Percentiles rank a stretch among this genome's conserved stretches.
Conservation (phyloP, 2,888 invertebrate species). For the Phaonia tiefii region DNA sequence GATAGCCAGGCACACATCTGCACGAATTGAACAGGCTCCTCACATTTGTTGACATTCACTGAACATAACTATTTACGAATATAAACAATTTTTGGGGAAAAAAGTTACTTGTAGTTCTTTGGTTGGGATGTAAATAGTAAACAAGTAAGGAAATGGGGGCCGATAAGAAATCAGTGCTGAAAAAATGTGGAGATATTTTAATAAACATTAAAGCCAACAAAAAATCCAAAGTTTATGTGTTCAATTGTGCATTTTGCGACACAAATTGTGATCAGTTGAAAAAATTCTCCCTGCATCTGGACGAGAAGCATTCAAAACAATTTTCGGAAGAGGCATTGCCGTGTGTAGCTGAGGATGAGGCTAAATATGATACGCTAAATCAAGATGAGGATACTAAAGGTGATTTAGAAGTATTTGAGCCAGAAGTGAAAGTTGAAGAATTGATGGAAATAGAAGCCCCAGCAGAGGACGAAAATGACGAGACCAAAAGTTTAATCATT, state of each 20-base stretch:
- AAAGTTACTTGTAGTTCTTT: neutral
- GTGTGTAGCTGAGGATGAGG: too few species aligned
- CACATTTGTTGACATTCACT: too few species aligned
- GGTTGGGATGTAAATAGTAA: neutral
- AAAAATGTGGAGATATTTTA: conserved; percentile 58
- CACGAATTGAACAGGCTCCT: too few species aligned
- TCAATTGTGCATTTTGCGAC: conserved; percentile 48
- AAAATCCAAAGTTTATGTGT: conserved; percentile 48
- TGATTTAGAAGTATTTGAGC: conserved; percentile 1
- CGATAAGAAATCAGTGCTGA: conserved; percentile 26
- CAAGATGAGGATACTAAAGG: conserved; percentile 10
- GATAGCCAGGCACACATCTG: too few species aligned
- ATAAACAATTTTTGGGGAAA: too few species aligned
- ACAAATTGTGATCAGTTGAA: conserved; percentile 43
- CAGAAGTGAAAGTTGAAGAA: conserved; percentile 27
- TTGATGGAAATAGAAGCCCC: neutral
- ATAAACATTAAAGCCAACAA: conserved; percentile 45
- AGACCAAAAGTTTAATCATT: neutral
- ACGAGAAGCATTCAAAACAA: conserved; percentile 50
- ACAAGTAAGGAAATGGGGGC: conserved; percentile 45
- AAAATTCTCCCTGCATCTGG: conserved; percentile 50
- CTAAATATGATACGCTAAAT: neutral
- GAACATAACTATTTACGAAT: too few species aligned
- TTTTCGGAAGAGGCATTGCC: neutral
- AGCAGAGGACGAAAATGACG: neutral